Evolutionary conservation across 2,113 vertebrate genomes (phyloP).

Genomic region (Xiphorhynchus elegans): DNA sequence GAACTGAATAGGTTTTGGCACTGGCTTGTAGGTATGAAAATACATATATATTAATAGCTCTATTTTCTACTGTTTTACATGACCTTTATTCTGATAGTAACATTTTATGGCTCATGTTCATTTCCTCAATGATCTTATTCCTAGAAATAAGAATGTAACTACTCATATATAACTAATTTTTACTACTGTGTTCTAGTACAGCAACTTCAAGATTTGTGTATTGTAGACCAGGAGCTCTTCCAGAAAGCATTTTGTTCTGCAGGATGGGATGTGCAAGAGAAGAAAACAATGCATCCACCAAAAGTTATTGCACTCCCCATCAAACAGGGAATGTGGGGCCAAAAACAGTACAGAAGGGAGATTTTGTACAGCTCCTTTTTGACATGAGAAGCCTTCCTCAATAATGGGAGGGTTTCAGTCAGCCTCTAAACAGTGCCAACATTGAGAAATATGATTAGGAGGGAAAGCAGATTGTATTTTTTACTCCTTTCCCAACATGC

Average conservation of each 20-base stretch:
- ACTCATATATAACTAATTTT: neutral
- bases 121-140: neutral
- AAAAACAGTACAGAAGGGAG: neutral
- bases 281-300: neutral
- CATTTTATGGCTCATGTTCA: neutral
- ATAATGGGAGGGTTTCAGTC: neutral
- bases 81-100: neutral
- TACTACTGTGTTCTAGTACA: neutral
- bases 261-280: neutral
- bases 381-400: neutral
- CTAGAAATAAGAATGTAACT: neutral
- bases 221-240: neutral
- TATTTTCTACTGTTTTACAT: neutral
- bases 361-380: neutral
- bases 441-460: neutral
- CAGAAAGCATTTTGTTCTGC: neutral
- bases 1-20: neutral
- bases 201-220: neutral
- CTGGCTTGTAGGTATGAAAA: neutral
- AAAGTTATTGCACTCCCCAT: neutral
- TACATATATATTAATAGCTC: neutral
- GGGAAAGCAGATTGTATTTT: neutral
- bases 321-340: neutral
- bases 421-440: neutral
- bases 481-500: rapidly evolving